Evolutionary conservation across 53 echinoderm and acorn worm genomes (phyloP).

Genomic region (Apostichopus leukothele): DNA sequence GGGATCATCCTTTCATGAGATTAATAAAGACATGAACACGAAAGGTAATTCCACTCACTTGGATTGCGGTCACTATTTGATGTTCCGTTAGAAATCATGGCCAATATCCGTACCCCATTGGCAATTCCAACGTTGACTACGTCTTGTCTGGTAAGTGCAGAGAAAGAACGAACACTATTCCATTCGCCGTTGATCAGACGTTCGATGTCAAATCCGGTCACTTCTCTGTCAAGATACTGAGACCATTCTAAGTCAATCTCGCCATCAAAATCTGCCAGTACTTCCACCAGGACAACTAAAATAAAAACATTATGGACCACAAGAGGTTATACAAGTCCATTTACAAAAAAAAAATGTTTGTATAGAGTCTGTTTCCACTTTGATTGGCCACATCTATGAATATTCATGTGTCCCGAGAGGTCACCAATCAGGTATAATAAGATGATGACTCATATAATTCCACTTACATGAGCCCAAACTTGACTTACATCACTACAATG

Average conservation of each 20-base stretch:
- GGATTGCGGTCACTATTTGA: conserved; percentile 16
- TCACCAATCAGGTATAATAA: too few relatives aligned
- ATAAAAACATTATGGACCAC: neutral
- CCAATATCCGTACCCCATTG: conserved; percentile 11
- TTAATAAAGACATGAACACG: neutral
- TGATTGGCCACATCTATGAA: too few relatives aligned
- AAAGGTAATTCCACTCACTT: neutral
- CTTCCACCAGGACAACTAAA: conserved; percentile 21
- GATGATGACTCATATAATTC: too few relatives aligned
- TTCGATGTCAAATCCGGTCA: conserved; percentile 5
- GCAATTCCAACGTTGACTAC: conserved; percentile 18
- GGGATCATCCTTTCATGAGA: neutral
- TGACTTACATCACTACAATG: too few relatives aligned
- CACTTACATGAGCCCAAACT: too few relatives aligned
- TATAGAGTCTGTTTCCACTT: too few relatives aligned
- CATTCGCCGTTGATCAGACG: neutral
- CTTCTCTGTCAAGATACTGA: conserved; percentile 15
- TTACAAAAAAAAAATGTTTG: too few relatives aligned
- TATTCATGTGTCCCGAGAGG: too few relatives aligned
- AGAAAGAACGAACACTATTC: neutral
- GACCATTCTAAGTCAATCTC: conserved; percentile 25
- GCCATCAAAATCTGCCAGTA: conserved; percentile 21
- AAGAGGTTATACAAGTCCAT: too few relatives aligned
- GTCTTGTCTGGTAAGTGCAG: neutral
- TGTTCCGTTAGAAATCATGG: neutral